These are phyloP conservation scores for Drepanosiphum platanoidis DNA, from an alignment of 2,888 invertebrate genomes.

Conservation along the genomic window DNA sequence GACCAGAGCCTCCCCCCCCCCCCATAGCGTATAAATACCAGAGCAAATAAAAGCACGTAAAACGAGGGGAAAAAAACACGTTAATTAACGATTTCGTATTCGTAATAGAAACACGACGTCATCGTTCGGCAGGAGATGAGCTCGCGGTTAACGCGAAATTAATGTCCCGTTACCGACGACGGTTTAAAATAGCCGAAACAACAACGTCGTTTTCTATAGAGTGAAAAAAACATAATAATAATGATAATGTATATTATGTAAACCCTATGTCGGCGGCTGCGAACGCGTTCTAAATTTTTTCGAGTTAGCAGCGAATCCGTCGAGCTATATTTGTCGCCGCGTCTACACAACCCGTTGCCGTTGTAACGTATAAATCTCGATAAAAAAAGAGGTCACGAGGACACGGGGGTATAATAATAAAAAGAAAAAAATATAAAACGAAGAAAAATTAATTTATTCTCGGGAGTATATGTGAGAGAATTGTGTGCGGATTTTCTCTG, in stretches of 20 bases:
- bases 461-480: not conserved
- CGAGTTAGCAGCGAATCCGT: not conserved
- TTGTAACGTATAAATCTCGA: slow-evolving; percentile 12
- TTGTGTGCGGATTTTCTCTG: not conserved
- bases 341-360: not conserved
- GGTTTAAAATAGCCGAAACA: not conserved
- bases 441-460: not conserved
- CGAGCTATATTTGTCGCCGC: not conserved
- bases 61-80: too few species aligned
- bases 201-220: not conserved
- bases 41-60: too few species aligned
- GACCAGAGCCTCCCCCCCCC: too few species aligned
- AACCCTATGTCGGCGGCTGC: not conserved
- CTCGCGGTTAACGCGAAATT: not conserved
- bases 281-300: not conserved
- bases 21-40: too few species aligned
- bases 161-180: not conserved
- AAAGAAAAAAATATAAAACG: not conserved
- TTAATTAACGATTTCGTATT: not conserved
- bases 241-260: not conserved
- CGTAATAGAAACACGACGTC: not conserved
- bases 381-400: slow-evolving; percentile 23
- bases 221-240: not conserved
- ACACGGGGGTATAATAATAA: too few species aligned
- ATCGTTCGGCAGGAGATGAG: not conserved